A percentile compares a stretch with the other conserved stretches of the same genome.
Evolutionary conservation across 2,113 vertebrate genomes (phyloP).

Genomic region (Bubalus kerabau): DNA sequence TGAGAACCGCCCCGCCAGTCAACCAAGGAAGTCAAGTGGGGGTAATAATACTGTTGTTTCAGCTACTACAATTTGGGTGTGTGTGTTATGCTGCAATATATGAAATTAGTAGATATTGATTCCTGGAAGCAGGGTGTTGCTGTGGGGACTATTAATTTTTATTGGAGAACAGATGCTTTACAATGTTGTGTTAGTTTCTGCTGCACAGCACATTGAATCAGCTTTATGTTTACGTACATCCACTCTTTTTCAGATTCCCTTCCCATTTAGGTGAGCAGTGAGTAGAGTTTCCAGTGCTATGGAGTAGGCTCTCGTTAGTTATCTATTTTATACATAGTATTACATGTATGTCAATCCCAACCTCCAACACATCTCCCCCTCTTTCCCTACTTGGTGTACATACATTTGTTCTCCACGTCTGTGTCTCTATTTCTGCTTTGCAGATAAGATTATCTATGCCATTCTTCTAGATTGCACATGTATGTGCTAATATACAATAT

Average conservation of each 20-base stretch:
- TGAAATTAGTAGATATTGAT: neutral
- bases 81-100: no score
- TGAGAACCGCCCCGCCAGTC: neutral
- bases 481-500: neutral
- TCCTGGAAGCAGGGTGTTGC: neutral
- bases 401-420: neutral
- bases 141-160: neutral
- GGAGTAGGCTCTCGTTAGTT: neutral
- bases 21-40: neutral
- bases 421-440: neutral
- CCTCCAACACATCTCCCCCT: neutral
- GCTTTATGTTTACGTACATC: neutral
- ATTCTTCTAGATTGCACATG: neutral
- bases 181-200: neutral
- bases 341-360: neutral
- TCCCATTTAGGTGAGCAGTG: neutral
- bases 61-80: neutral
- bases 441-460: neutral
- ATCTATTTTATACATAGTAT: neutral
- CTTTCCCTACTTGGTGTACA: neutral
- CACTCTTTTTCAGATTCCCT: neutral
- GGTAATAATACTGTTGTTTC: neutral
- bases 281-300: neutral
- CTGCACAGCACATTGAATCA: neutral
- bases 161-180: neutral